Percentiles rank a stretch among this genome's conserved stretches.
Evolutionary conservation across 2,797 vertebrate species (phyloP).

Genomic region (Glossophaga mutica): DNA sequence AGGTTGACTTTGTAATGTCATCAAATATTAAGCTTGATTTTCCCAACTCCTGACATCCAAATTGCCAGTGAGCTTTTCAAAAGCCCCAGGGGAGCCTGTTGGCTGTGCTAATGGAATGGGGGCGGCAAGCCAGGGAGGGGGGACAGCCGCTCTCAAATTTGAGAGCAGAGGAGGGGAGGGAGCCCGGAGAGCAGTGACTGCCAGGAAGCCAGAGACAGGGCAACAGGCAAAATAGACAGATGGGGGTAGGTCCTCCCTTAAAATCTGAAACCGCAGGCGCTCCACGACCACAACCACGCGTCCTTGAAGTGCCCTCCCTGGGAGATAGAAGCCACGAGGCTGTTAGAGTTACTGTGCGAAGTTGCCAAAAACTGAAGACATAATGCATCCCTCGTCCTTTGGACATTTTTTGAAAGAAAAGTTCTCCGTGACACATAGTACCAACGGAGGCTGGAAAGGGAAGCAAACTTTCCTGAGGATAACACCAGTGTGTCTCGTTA

Average conservation of each 20-base stretch:
- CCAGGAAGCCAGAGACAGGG: constrained; percentile 29
- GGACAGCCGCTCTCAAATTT: neutral
- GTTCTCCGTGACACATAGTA: neutral
- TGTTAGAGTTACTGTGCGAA: neutral
- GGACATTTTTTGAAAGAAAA: constrained; percentile 21
- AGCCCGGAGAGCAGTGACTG: neutral
- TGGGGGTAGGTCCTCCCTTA: constrained; percentile 5
- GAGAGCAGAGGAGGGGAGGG: neutral
- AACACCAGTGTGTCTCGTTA: neutral
- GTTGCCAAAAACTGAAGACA: constrained; percentile 51
- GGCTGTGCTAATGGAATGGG: constrained; percentile 57
- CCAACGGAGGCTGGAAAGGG: neutral
- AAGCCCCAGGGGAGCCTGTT: constrained; percentile 34
- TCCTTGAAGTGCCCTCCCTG: neutral
- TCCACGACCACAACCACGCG: neutral
- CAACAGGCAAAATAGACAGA: neutral
- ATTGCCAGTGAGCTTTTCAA: constrained; percentile 47
- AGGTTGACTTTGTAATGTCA: constrained; percentile 69
- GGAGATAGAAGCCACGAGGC: neutral
- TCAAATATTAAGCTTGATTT: constrained; percentile 71
- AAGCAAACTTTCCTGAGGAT: neutral
- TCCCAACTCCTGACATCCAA: constrained; percentile 67
- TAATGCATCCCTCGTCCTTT: constrained; percentile 10
- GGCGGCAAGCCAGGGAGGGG: neutral
- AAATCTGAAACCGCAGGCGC: constrained; percentile 9